Percentiles rank a stretch among this genome's conserved stretches.
phyloP scores from a whole-genome alignment of 1,140 invertebrate species.

The Cherax destructor region DNA sequence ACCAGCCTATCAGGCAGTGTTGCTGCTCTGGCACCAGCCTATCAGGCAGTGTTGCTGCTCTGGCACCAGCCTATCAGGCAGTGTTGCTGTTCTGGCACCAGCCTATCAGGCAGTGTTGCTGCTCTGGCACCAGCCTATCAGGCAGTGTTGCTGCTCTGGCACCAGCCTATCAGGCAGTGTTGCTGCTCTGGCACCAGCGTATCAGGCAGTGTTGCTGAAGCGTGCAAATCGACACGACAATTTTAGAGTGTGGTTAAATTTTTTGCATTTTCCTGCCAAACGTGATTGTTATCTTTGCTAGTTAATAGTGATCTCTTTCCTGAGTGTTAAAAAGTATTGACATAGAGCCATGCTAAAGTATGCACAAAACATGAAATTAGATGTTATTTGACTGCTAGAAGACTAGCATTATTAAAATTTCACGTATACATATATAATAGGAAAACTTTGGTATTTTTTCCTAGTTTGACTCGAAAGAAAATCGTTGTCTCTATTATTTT shows the following conservation, averaged over 20 bases:
- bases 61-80: too few species aligned
- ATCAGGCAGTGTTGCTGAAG: too few species aligned
- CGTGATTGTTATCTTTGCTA: not conserved
- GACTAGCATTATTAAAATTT: not conserved
- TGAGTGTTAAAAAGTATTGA: not conserved
- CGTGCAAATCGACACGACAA: not conserved
- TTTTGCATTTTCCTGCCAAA: not conserved
- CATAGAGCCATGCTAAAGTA: not conserved
- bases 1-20: too few species aligned
- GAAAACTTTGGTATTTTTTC: not conserved
- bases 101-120: too few species aligned
- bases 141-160: too few species aligned
- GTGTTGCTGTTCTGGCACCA: too few species aligned
- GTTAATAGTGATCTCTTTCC: not conserved
- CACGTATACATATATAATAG: not conserved
- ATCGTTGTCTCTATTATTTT: slow-evolving; percentile 3
- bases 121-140: too few species aligned
- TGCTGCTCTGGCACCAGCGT: too few species aligned
- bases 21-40: too few species aligned
- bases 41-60: too few species aligned
- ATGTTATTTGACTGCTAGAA: not conserved
- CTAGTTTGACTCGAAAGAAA: slow-evolving; percentile 9
- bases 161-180: too few species aligned
- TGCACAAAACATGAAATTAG: not conserved
- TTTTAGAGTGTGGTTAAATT: not conserved